Evolutionary conservation across 2,113 vertebrate species (phyloP), one percentile per base, ranked within the genome.

Genomic region (Puntigrus tetrazona): DNA sequence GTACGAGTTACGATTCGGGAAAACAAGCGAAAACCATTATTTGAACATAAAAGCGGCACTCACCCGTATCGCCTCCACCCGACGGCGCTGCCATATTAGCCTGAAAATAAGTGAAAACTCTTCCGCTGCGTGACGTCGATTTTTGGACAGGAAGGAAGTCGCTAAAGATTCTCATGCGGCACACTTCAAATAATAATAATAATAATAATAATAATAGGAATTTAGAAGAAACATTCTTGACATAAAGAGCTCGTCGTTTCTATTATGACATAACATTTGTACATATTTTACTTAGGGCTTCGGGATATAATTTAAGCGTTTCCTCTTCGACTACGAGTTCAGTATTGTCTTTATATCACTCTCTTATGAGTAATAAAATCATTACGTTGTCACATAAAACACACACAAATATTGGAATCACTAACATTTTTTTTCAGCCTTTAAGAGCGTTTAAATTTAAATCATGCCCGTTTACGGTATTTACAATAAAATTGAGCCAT

Each of bases 71-170:
- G 29, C 88, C 89, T 90, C 89, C 93, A 88, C 88, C 92, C 63
- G 89, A 87, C 73, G 80, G 85, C 25, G 92, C 90, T 89, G 94
- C 94, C 94, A 94, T 95, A 89, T 94, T 94, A 88, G 84, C 59
- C 22, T 57, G 72, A 74, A 82, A 73, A 73, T 85, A 47, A 34
- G 75, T 70, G 67, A 83, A 81, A 36, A 7, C 38, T 73, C 81
- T 93, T 93, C 91, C 84, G 34, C 78, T 72, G 29, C 14, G 78
- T 89, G 72, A 86, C 74, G 86, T 73, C 61, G 63, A 7, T 65
- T 41, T 34, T 1, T 4, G 34, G 73, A 41, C 79, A 57, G 83
- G 85, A 72, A 65, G 43, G 67, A 85, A 55, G 31, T 52, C 29
- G 14, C 5, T 47, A 25, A 22, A 20, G 69, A 50, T 45, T 45